phyloP scores from a whole-genome alignment of 2,888 invertebrate genomes.

The Lomographa bimaculata region DNA sequence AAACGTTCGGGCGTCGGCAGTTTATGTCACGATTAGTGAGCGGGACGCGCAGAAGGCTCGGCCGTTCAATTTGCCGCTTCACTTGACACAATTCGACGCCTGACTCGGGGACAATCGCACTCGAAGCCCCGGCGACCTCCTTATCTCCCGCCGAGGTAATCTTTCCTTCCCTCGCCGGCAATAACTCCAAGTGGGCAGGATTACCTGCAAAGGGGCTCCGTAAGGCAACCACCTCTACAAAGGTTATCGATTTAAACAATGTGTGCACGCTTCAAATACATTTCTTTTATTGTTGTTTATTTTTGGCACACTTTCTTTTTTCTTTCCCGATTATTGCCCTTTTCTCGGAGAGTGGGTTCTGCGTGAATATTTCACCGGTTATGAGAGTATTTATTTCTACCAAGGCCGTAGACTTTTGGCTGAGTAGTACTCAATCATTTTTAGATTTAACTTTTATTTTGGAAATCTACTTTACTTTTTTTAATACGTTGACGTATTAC shows the following conservation, averaged over 20 bases:
- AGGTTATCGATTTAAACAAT: slow-evolving; percentile 80
- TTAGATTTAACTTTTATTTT: no score
- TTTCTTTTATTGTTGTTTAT: slow-evolving; percentile 56
- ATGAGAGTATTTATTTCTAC: neutral
- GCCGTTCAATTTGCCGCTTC: slow-evolving; percentile 84
- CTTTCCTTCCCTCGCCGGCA: slow-evolving; percentile 83
- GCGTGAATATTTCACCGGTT: slow-evolving; percentile 23
- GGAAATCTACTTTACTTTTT: no score
- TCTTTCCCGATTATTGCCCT: slow-evolving; percentile 23
- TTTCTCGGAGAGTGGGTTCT: slow-evolving; percentile 23
- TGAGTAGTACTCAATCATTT: no score
- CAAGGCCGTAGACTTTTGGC: neutral
- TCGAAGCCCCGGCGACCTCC: slow-evolving; percentile 82
- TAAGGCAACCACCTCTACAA: slow-evolving; percentile 76
- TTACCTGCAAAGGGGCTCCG: slow-evolving; percentile 81
- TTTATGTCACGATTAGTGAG: slow-evolving; percentile 82
- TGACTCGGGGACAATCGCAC: slow-evolving; percentile 84
- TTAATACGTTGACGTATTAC: no score
- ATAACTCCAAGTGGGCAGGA: slow-evolving; percentile 83
- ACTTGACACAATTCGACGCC: slow-evolving; percentile 84
- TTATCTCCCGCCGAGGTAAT: slow-evolving; percentile 83
- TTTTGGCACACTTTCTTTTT: slow-evolving; percentile 36
- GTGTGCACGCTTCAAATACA: slow-evolving; percentile 64
- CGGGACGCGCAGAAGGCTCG: slow-evolving; percentile 77
- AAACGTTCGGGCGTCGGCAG: slow-evolving; percentile 72